Evolutionary conservation across 2,113 vertebrate species (phyloP).

Genomic region (Odontophorus gujanensis): DNA sequence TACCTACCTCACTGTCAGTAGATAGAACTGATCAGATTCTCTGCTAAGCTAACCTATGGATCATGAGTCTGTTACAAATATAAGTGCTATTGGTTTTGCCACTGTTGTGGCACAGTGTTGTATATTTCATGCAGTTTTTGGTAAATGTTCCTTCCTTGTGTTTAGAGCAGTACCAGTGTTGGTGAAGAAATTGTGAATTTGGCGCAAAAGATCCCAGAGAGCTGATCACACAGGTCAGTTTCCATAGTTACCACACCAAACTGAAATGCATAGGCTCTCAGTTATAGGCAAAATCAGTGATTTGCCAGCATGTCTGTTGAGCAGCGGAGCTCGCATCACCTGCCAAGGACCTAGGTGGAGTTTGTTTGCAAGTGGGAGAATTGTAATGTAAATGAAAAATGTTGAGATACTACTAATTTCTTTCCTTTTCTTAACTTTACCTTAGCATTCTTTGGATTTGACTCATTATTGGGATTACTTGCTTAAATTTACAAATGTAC

Average conservation of each 20-base stretch:
- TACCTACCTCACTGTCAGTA: background rate
- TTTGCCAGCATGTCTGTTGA: constrained; percentile 75
- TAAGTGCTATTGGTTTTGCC: background rate
- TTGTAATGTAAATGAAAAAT: constrained; percentile 74
- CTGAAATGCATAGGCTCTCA: constrained; percentile 75
- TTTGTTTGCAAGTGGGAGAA: constrained; percentile 81
- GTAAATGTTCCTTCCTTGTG: background rate
- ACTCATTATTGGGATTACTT: background rate
- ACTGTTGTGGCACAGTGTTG: background rate
- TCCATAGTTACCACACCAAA: constrained; percentile 81
- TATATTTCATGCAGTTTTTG: background rate
- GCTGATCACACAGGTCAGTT: constrained; percentile 72
- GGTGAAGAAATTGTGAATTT: constrained; percentile 80
- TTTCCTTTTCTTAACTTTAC: background rate
- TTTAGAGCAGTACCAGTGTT: constrained; percentile 74
- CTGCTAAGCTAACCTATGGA: background rate
- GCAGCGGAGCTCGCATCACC: constrained; percentile 73
- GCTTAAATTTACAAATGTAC: background rate
- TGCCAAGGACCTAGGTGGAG: constrained; percentile 71
- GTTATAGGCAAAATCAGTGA: constrained; percentile 62
- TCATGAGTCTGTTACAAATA: rapidly evolving
- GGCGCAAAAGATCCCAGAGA: constrained; percentile 69
- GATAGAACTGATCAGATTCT: background rate
- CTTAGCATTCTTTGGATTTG: background rate
- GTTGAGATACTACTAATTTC: background rate